Conservation (phyloP, 2,888 invertebrate genomes). For the Phania funesta region DNA sequence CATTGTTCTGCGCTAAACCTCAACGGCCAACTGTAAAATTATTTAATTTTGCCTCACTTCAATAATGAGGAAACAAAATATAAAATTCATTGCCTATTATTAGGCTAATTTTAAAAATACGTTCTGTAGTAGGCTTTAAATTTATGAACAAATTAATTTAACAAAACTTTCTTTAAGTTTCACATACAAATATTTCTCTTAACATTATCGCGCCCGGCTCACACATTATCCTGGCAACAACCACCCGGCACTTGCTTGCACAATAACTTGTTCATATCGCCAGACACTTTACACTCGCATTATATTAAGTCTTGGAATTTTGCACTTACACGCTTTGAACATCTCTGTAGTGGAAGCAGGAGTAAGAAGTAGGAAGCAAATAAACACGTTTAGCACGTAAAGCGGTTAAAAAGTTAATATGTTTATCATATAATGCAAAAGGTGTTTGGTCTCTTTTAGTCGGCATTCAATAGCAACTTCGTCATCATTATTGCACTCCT, state of each 20-base stretch:
- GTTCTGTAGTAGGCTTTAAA: no score
- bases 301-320: conserved; percentile 26
- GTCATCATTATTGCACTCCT: conserved; percentile 28
- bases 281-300: background rate
- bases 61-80: no score
- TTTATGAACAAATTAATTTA: no score
- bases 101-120: no score
- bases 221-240: background rate
- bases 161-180: no score
- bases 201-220: no score
- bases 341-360: background rate
- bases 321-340: background rate
- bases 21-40: no score
- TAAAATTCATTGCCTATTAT: no score
- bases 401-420: conserved; percentile 43
- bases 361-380: background rate
- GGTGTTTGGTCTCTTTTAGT: conserved; percentile 4
- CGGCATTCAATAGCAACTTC: conserved; percentile 12
- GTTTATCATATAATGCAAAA: conserved; percentile 49
- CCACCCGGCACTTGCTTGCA: conserved; percentile 15
- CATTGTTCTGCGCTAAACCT: no score
- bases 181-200: no score
- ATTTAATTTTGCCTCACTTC: no score
- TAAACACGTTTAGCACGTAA: conserved; percentile 43
- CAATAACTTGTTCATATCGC: conserved; percentile 37